These are phyloP conservation scores for Amblyopsis hoosieri DNA, from an alignment of 2,797 vertebrate genomes.

Conservation along the genomic window DNA sequence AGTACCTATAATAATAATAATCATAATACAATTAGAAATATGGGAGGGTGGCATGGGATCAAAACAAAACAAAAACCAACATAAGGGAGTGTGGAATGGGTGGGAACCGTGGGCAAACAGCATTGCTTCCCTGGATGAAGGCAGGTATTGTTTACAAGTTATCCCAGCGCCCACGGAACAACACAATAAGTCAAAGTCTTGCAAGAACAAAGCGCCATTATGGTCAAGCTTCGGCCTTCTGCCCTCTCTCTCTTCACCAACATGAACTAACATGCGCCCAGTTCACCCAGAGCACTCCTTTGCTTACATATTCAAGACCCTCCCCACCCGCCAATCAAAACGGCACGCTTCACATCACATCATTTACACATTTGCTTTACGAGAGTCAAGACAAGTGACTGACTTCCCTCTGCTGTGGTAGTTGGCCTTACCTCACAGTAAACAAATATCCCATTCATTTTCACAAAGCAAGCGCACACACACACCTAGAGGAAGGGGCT, in stretches of 20 bases:
- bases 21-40: not conserved
- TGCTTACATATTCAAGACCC: constrained; percentile 25
- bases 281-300: constrained; percentile 50
- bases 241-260: constrained; percentile 37
- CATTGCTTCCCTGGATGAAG: constrained; percentile 61
- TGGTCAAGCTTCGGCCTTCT: constrained; percentile 48
- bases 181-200: constrained; percentile 74
- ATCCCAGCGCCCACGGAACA: constrained; percentile 62
- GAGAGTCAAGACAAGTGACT: not conserved
- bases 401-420: not conserved
- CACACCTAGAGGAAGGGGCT: not conserved
- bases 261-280: constrained; percentile 48
- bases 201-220: constrained; percentile 70
- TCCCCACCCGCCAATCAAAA: constrained; percentile 7
- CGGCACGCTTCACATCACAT: not conserved
- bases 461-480: not conserved
- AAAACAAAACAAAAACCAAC: constrained; percentile 6
- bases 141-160: constrained; percentile 76
- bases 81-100: constrained; percentile 1
- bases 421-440: not conserved
- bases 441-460: too few relatives aligned
- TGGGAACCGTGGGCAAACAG: constrained; percentile 18
- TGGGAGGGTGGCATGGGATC: not conserved
- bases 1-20: too few relatives aligned
- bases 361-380: constrained; percentile 5